Percentiles rank a stretch among this genome's conserved stretches.
Evolutionary conservation across 2,888 invertebrate genomes (phyloP).

Genomic region (Pheosia gnoma): DNA sequence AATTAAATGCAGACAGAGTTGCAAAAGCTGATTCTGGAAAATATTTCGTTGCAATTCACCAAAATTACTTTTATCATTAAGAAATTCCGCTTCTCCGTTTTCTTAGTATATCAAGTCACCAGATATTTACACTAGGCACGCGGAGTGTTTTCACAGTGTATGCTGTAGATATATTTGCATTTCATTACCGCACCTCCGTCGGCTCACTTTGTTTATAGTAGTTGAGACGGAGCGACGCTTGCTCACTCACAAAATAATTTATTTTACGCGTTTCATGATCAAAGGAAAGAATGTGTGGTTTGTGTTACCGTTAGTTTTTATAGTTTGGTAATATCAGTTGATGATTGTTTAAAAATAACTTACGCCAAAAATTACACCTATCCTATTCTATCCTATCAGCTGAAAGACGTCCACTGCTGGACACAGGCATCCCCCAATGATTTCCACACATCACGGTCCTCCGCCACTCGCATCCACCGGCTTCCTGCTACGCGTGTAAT

Average conservation of each 20-base stretch:
- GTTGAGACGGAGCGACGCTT: slow-evolving; percentile 29
- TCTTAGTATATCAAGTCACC: slow-evolving; percentile 46
- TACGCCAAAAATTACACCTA: no score
- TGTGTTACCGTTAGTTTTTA: slow-evolving; percentile 24
- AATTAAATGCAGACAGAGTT: no score
- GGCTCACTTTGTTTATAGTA: slow-evolving; percentile 38
- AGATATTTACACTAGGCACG: slow-evolving; percentile 50
- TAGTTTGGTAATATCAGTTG: slow-evolving; percentile 16
- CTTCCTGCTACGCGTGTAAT: no score
- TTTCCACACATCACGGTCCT: no score
- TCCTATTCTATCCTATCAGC: no score
- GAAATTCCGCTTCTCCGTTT: slow-evolving; percentile 9
- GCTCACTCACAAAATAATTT: slow-evolving; percentile 36
- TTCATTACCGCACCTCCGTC: slow-evolving; percentile 60
- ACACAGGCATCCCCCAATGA: no score
- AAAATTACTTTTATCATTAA: slow-evolving; percentile 6
- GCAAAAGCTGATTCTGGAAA: no score
- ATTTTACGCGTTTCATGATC: slow-evolving; percentile 30
- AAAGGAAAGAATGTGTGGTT: slow-evolving; percentile 23
- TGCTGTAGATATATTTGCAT: slow-evolving; percentile 65
- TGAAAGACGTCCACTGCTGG: no score
- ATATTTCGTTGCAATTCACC: background rate
- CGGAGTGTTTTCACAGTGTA: slow-evolving; percentile 55
- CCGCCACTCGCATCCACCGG: no score
- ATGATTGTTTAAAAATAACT: no score